Conservation (phyloP, 2,113 vertebrate genomes). For the Desmodus rotundus region DNA sequence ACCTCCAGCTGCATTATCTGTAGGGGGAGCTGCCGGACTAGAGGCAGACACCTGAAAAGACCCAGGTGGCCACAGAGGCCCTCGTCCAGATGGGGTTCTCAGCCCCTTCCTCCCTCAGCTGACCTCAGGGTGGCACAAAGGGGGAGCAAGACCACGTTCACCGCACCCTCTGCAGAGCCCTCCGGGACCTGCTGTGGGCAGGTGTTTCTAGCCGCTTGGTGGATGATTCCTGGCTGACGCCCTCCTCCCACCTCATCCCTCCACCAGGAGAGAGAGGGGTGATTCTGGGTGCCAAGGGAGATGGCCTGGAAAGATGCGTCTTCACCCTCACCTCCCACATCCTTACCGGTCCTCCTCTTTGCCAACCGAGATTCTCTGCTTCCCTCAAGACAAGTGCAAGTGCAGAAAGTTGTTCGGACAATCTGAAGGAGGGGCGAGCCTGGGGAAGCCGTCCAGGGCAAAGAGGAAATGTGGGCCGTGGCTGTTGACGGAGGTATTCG, state of each 20-base stretch:
- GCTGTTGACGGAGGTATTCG: neutral
- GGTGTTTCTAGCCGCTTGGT: neutral
- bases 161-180: neutral
- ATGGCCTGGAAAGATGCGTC: neutral
- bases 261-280: neutral
- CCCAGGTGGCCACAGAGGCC: neutral
- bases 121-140: accelerated
- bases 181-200: neutral
- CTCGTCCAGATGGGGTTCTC: neutral
- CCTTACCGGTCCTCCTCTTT: neutral
- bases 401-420: neutral
- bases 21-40: neutral
- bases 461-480: accelerated
- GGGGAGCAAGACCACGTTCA: accelerated
- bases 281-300: neutral
- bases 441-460: neutral
- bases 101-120: neutral
- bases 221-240: neutral
- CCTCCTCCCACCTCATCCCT: neutral
- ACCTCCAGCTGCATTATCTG: constrained; percentile 78
- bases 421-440: neutral
- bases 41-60: neutral
- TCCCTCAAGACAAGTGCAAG: neutral
- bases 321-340: too few relatives aligned
- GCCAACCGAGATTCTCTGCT: neutral